These are phyloP conservation scores for Polietes domitor DNA, from an alignment of 2,888 invertebrate species.

Conservation along the genomic window DNA sequence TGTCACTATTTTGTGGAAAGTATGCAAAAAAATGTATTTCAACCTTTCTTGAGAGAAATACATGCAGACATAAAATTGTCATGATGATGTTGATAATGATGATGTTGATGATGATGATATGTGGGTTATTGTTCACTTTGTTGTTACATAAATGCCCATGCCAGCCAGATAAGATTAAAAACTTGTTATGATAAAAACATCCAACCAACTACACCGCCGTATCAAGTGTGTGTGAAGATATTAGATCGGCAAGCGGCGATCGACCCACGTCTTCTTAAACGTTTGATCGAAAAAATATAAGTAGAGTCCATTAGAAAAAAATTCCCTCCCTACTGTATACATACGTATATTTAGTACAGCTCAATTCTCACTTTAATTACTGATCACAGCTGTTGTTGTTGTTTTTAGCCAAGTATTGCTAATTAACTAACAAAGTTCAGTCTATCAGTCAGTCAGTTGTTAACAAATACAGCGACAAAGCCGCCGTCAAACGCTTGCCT, in stretches of 20 bases:
- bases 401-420: too few relatives aligned
- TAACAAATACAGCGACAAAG: too few relatives aligned
- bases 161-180: conserved; percentile 1
- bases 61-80: background rate
- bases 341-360: too few relatives aligned
- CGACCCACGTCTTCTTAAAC: background rate
- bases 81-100: background rate
- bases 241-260: background rate
- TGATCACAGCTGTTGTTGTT: too few relatives aligned
- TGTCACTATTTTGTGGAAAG: background rate
- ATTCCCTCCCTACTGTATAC: too few relatives aligned
- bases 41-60: background rate
- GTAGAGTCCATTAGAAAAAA: too few relatives aligned
- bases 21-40: background rate
- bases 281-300: background rate
- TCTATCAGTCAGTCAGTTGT: too few relatives aligned
- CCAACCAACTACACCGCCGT: background rate
- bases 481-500: too few relatives aligned
- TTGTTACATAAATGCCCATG: background rate
- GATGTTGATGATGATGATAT: background rate
- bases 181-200: conserved; percentile 12
- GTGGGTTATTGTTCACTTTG: background rate
- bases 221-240: too few relatives aligned
- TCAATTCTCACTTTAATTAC: too few relatives aligned
- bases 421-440: too few relatives aligned